Base-by-base conservation (phyloP, 2,888 invertebrate species). In the Petrolisthes manimaculis region DNA sequence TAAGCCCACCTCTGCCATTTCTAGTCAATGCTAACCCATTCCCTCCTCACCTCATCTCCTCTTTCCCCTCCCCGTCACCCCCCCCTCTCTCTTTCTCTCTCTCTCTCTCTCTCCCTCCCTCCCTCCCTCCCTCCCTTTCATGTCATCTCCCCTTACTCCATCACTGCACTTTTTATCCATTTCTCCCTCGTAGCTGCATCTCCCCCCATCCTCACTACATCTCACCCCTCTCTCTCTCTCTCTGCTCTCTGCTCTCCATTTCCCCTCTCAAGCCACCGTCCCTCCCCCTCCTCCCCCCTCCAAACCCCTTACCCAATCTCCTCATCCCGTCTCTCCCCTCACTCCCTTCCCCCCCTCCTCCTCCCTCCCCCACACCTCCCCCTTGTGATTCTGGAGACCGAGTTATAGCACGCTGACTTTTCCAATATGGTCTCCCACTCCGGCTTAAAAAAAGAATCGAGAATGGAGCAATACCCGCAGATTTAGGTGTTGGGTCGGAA, bases 31-130 rank as follows among this genome's bases (percentile, higher is more conserved):
- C 8, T 61, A 9, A 9, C 61, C 14, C 14, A 6, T 61, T 61
- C 61, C 6, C 14, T 6, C 61, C 61, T 61, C 6, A 14, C 14
- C 14, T 14, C 61, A 6, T 6, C 61, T 6, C 14, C 61, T 61
- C 61, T 61, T 61, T 61, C 6, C 79, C 21, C 55, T 55, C 55
- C 24, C 18, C 55, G 21, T 55, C 21, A n/a, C 79, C 21, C 55
- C 55, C 55, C 55, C n/a, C 55, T 67, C 21, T 67, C 67, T 81
- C 67, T 77, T 24, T 84, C 77, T 82, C 67, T 83, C 84, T 54
- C 74, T 75, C 54, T 21, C 53, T 84, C 37, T 67, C 56, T 84
- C 51, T 69, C 51, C 69, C 69, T 69, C 12, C 51, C 82, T 69
- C 37, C 37, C 69, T 37, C 14, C 51, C 51, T 61, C 24, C 54